Base-by-base conservation (phyloP, 2,113 vertebrate genomes). In the Phrynosoma platyrhinos region DNA sequence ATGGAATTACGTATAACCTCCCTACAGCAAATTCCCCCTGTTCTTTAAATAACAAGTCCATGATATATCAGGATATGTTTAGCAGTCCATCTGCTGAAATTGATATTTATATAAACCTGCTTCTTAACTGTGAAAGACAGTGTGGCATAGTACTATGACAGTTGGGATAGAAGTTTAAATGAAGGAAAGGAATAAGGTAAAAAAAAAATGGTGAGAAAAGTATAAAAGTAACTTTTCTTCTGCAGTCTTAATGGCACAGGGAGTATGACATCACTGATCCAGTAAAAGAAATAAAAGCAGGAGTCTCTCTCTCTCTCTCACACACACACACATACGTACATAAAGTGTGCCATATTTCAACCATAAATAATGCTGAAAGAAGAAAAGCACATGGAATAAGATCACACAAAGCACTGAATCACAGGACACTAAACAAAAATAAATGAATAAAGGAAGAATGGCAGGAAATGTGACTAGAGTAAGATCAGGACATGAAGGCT, bases 401-500 rank as follows among this genome's bases (percentile, higher is more conserved):
- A 74, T 84, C 71, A 82, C 6, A 66, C 32, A 82, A 20, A 74
- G 20, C 12, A n/a, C 47, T 72, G 14, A 68, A 83, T 5, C 82
- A 72, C 18, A 72, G 25, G 68, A 72, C 30, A 72, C 18, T 72
- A 27, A 53, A 32, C 82, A 83, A 72, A 47, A 83, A 42, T 68
- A 83, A 72, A 83, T 72, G 82, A 72, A 66, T 23, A 83, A 71
- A 47, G 53, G 82, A 83, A 72, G 47, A 72, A 83, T 53, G n/a
- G 30, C 47, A 55, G 14, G 36, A 62, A 82, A n/a, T 81, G 52
- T 66, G 62, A 23, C 68, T 42, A 32, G 10, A 42, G 21, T 40
- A 66, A 42, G 36, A 72, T 82, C 58, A 42, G 30, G 47, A 79
- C 16, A 6, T n/a, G 18, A 79, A 58, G n/a, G 2, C 47, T 74